Evolutionary conservation across 2,888 invertebrate genomes (phyloP), one percentile per base, ranked within the genome.

Genomic region (Meiosimyza decipiens): DNA sequence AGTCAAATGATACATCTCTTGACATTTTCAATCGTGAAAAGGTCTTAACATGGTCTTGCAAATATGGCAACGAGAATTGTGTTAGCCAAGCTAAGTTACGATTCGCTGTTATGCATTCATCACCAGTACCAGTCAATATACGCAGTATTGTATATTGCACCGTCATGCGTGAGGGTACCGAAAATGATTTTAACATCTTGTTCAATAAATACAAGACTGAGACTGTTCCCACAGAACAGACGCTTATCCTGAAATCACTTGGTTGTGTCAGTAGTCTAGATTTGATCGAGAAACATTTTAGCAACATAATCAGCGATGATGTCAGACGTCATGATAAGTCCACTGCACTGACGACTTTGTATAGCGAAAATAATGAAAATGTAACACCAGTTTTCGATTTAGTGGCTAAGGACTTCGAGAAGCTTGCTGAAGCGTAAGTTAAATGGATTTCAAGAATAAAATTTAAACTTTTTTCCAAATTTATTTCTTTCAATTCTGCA

Each of bases 101-200:
- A 50, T 91, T 90, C 77, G 77, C 77, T 9, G 80, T 77, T 3
- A 59, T 79, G 16, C 57, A 74, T 6, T 63, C 63, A 15, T 73
- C 75, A 89, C 72, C 74, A 6, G 82, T 91, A 47, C 88, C 90
- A 28, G 89, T 89, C 9, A 93, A 95, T 81, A 88, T 91, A 67
- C 91, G 93, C 68, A 86, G 89, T 40, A 89, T 91, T 67, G 93
- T 95, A 0, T 95, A 95, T 86, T 95, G 95, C 82, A 90, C 90
- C 22, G 94, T 90, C 1, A 88, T 96, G 11, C 89, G 91, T n/a
- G 83, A 90, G 49, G 94, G 93, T 0, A 87, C 86, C 0, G 79
- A 82, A n/a, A 82, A 83, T 0, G 91, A 93, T 75, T 96, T 93
- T 90, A 80, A 91, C 1, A 90, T 88, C 78, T 85, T 94, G 28